These are phyloP conservation scores for Cheumatopsyche charites DNA, from an alignment of 1,140 invertebrate species.

Conservation along the genomic window DNA sequence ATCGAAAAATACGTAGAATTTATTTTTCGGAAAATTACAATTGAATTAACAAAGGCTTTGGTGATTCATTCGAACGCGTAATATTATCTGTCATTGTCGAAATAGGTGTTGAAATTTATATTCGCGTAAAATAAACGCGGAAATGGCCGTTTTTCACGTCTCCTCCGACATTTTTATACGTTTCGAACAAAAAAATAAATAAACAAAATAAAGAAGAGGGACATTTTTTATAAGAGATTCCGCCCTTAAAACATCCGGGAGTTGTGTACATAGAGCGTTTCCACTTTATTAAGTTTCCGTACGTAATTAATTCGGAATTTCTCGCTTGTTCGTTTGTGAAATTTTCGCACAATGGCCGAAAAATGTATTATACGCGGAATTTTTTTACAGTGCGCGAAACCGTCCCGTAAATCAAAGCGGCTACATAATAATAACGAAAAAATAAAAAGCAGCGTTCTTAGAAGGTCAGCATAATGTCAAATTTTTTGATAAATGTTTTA, in stretches of 20 bases:
- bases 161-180: neutral
- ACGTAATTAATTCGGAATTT: constrained; percentile 42
- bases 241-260: constrained; percentile 12
- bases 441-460: constrained; percentile 27
- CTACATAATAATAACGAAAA: constrained; percentile 8
- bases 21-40: no score
- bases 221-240: neutral
- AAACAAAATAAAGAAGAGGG: no score
- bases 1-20: no score
- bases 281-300: constrained; percentile 23
- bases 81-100: no score
- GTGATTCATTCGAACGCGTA: no score
- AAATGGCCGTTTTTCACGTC: no score
- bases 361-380: neutral
- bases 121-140: no score
- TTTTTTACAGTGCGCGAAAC: constrained; percentile 33
- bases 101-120: no score
- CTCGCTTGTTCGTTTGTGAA: constrained; percentile 40
- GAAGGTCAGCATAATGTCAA: constrained; percentile 29
- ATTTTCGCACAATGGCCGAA: constrained; percentile 36
- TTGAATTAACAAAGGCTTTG: no score
- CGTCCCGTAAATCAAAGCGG: constrained; percentile 26
- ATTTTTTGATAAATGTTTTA: constrained; percentile 44
- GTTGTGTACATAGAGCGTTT: constrained; percentile 5
- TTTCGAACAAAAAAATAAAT: no score